A percentile compares a stretch with the other conserved stretches of the same genome.
These are phyloP conservation scores for Phyllotreta cruciferae DNA, from an alignment of 2,888 invertebrate genomes.

Conservation along the genomic window DNA sequence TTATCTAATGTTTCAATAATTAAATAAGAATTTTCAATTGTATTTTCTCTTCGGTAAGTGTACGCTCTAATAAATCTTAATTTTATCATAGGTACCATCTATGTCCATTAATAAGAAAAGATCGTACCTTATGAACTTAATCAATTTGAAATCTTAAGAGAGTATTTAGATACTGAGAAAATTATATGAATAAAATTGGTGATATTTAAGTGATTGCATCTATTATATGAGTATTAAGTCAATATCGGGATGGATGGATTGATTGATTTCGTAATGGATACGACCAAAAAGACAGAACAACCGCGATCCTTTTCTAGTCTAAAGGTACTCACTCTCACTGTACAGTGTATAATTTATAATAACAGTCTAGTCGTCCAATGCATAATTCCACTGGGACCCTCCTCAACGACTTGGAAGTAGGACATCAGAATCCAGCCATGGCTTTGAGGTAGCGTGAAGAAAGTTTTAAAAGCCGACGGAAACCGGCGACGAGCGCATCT, in stretches of 20 bases:
- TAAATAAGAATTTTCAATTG: no score
- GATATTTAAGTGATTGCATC: neutral
- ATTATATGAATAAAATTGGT: no score
- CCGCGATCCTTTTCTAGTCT: constrained; percentile 37
- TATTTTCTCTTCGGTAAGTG: no score
- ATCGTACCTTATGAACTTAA: no score
- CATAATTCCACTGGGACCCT: constrained; percentile 50
- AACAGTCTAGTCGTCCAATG: constrained; percentile 30
- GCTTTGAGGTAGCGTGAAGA: constrained; percentile 53
- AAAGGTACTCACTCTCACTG: constrained; percentile 51
- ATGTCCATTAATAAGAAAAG: no score
- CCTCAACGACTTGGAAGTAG: constrained; percentile 48
- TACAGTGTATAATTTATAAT: constrained; percentile 27
- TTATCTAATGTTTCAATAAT: no score
- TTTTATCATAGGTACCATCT: no score
- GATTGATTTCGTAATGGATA: no score
- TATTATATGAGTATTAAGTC: neutral
- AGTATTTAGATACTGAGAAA: no score
- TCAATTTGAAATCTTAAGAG: no score
- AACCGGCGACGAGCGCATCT: constrained; percentile 41
- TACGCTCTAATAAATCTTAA: no score
- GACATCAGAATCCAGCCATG: constrained; percentile 36
- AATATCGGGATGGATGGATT: no score
- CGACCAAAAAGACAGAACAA: constrained; percentile 22
- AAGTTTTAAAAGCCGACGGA: constrained; percentile 43